These are phyloP conservation scores for Drosophila kanapiae DNA, from an alignment of 1,140 invertebrate species.

Conservation along the genomic window DNA sequence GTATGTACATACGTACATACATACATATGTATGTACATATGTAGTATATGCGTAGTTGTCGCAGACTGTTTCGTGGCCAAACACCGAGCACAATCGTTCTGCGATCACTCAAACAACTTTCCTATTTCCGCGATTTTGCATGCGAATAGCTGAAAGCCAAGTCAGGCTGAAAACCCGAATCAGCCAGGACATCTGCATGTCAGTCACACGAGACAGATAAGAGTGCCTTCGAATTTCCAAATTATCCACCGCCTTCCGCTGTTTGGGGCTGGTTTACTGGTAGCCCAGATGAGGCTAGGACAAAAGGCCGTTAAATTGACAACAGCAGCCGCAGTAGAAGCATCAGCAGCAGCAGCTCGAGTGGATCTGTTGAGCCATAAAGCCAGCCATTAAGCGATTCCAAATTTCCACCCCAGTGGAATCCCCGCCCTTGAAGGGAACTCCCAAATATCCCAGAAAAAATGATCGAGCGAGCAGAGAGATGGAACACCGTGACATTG, in stretches of 20 bases:
- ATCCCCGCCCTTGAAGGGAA: not conserved
- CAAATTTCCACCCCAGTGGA: constrained; percentile 1
- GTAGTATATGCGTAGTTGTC: no score
- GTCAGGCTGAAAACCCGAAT: not conserved
- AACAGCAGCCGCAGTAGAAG: not conserved
- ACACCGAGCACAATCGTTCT: no score
- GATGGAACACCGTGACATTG: constrained; percentile 27
- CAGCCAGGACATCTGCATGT: constrained; percentile 25
- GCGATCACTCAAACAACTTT: no score
- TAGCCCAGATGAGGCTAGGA: constrained; percentile 18
- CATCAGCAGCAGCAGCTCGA: not conserved
- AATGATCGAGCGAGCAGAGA: not conserved
- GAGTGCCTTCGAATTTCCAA: not conserved
- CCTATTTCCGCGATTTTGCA: no score
- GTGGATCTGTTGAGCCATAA: constrained; percentile 12
- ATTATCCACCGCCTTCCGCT: not conserved
- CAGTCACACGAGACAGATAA: constrained; percentile 55
- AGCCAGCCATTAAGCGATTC: constrained; percentile 22
- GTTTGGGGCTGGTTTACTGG: constrained; percentile 20
- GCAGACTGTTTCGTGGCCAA: no score
- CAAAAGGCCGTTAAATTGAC: constrained; percentile 26
- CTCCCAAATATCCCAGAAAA: not conserved
- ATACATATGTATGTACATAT: not conserved
- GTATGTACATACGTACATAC: not conserved
- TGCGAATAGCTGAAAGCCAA: not conserved